Percentiles rank a stretch among this genome's conserved stretches.
phyloP scores from a whole-genome alignment of 1,140 invertebrate genomes.

The Lasioglossum baleicum region DNA sequence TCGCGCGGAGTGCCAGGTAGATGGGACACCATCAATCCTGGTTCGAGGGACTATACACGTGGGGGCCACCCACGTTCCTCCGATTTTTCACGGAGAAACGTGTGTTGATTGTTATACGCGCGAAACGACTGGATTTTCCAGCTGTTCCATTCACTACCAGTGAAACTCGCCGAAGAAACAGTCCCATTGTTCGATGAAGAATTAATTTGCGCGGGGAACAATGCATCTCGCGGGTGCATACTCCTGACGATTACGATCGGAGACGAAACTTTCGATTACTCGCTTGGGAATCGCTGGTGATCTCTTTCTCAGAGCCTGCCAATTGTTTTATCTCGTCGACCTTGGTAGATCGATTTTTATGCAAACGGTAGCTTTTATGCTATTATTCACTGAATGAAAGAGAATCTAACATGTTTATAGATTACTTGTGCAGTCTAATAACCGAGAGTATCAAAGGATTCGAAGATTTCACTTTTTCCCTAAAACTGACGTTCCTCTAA shows the following conservation, averaged over 20 bases:
- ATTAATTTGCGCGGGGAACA: constrained; percentile 50
- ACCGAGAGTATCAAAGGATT: too few relatives aligned
- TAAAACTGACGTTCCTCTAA: too few relatives aligned
- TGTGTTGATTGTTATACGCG: not conserved
- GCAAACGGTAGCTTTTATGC: too few relatives aligned
- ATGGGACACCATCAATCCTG: not conserved
- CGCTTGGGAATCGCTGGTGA: not conserved
- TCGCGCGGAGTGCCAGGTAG: not conserved
- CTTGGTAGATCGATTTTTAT: not conserved
- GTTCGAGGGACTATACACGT: not conserved
- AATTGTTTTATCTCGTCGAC: not conserved
- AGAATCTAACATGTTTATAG: too few relatives aligned
- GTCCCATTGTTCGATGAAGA: constrained; percentile 46
- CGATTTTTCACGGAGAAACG: constrained; percentile 1
- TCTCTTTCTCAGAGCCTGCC: not conserved
- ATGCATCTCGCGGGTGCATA: constrained; percentile 43
- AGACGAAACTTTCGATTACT: not conserved
- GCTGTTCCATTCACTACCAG: not conserved
- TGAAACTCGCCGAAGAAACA: constrained; percentile 46
- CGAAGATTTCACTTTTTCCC: too few relatives aligned
- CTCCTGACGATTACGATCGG: constrained; percentile 8
- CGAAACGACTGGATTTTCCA: too few relatives aligned
- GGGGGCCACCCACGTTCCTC: not conserved
- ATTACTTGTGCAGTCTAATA: too few relatives aligned
- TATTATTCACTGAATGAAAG: too few relatives aligned